Conservation (phyloP, 37 sponge, comb jelly and placozoan genomes). For the Halichondria panicea region DNA sequence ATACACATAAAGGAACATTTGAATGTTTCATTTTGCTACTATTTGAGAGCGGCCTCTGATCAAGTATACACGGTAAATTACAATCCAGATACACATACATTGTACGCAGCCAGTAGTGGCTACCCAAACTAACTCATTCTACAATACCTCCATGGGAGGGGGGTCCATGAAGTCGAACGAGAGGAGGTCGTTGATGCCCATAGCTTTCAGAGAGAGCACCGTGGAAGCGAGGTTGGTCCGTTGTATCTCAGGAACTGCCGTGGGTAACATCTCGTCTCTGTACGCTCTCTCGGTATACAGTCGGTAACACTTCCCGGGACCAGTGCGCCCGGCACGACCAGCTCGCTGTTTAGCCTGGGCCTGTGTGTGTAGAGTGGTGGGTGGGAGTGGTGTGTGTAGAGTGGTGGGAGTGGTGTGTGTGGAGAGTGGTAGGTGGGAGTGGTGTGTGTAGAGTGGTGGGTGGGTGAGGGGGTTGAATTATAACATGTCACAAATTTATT, state of each 20-base stretch:
- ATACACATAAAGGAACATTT: background rate
- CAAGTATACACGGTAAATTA: no score
- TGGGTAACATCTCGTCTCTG: conserved; percentile 95
- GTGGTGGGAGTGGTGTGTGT: no score
- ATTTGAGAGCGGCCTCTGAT: no score
- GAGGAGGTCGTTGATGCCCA: conserved; percentile 97
- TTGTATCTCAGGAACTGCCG: conserved; percentile 99
- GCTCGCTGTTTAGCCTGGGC: conserved; percentile 98
- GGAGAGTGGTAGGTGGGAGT: no score
- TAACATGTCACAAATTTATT: no score
- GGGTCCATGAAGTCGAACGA: conserved; percentile 99
- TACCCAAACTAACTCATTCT: background rate
- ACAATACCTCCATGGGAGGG: conserved; percentile 86
- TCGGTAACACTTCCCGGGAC: conserved; percentile 96
- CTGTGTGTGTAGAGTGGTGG: no score
- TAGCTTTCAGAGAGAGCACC: conserved; percentile 90
- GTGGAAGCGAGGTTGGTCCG: conserved; percentile 94
- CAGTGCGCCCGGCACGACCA: conserved; percentile 95
- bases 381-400: no score
- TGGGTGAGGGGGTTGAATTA: no score
- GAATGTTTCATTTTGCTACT: background rate
- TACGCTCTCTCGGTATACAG: conserved; percentile 98
- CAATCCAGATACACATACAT: no score
- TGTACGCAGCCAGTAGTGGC: background rate
- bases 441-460: no score